Percentiles rank a stretch among this genome's conserved stretches.
These are phyloP conservation scores for Drosophila virilis DNA, from an alignment of 1,140 invertebrate species.

Conservation along the genomic window DNA sequence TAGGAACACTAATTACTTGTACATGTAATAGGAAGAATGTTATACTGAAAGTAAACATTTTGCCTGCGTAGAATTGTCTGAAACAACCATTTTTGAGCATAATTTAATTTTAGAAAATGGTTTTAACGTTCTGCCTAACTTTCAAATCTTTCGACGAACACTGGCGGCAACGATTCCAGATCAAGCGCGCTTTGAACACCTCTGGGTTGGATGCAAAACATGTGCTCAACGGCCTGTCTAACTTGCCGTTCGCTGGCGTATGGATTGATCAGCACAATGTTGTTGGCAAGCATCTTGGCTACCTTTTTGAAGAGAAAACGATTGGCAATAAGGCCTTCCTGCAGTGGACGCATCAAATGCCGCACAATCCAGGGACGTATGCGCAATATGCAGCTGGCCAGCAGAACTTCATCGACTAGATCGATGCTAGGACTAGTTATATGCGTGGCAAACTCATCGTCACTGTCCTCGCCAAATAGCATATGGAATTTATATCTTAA, in stretches of 20 bases:
- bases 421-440: slow-evolving; percentile 76
- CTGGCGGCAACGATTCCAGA: slow-evolving; percentile 47
- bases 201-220: slow-evolving; percentile 63
- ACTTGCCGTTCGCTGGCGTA: slow-evolving; percentile 71
- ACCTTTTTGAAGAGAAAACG: slow-evolving; percentile 80
- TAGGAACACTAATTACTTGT: slow-evolving; percentile 13
- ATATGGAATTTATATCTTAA: slow-evolving; percentile 60
- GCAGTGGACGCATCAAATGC: slow-evolving; percentile 72
- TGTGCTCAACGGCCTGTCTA: slow-evolving; percentile 62
- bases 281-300: slow-evolving; percentile 67
- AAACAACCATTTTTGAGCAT: background rate
- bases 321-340: slow-evolving; percentile 76
- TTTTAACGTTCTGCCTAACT: background rate
- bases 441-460: slow-evolving; percentile 72
- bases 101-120: background rate
- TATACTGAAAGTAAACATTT: background rate
- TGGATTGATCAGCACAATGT: slow-evolving; percentile 73
- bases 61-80: background rate
- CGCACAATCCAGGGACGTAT: slow-evolving; percentile 80
- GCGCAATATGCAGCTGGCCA: slow-evolving; percentile 72
- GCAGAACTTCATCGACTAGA: slow-evolving; percentile 68
- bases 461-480: slow-evolving; percentile 77
- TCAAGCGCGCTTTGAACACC: slow-evolving; percentile 58
- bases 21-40: background rate
- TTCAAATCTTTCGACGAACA: slow-evolving; percentile 27